Percentiles rank a stretch among this genome's conserved stretches.
Conservation (phyloP, 1,140 invertebrate species). For the Paramacrobiotus metropolitanus region DNA sequence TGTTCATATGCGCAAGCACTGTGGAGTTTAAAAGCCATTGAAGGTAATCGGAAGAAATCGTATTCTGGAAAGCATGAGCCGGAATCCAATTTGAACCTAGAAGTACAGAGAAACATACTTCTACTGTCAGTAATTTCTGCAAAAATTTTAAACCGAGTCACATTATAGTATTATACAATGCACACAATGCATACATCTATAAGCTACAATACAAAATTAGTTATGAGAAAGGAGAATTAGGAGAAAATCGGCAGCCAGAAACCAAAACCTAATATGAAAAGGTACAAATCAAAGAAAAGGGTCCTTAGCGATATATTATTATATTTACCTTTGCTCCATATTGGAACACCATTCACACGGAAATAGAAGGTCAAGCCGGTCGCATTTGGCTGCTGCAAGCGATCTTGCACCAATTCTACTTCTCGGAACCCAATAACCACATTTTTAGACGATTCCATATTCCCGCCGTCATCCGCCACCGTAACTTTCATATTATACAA, state of each 20-base stretch:
- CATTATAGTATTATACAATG: too few relatives aligned
- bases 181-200: too few relatives aligned
- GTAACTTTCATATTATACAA: constrained; percentile 43
- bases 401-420: constrained; percentile 35
- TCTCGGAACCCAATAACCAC: constrained; percentile 59
- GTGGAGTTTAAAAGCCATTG: constrained; percentile 39
- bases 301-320: too few relatives aligned
- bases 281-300: too few relatives aligned
- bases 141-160: too few relatives aligned
- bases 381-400: constrained; percentile 16
- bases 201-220: background rate
- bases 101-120: too few relatives aligned
- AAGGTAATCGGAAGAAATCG: constrained; percentile 28
- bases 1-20: constrained; percentile 63
- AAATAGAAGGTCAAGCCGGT: constrained; percentile 64
- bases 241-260: too few relatives aligned
- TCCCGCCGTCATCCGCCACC: constrained; percentile 17
- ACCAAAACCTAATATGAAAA: too few relatives aligned
- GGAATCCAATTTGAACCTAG: constrained; percentile 70
- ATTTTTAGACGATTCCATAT: constrained; percentile 21
- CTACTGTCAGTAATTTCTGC: too few relatives aligned
- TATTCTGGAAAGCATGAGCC: constrained; percentile 57
- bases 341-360: constrained; percentile 52
- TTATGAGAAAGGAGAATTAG: too few relatives aligned
- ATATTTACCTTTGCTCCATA: constrained; percentile 79